A percentile compares a stretch with the other conserved stretches of the same genome.
These are phyloP conservation scores for Varanus salvator DNA, from an alignment of 2,113 vertebrate species.

Conservation along the genomic window DNA sequence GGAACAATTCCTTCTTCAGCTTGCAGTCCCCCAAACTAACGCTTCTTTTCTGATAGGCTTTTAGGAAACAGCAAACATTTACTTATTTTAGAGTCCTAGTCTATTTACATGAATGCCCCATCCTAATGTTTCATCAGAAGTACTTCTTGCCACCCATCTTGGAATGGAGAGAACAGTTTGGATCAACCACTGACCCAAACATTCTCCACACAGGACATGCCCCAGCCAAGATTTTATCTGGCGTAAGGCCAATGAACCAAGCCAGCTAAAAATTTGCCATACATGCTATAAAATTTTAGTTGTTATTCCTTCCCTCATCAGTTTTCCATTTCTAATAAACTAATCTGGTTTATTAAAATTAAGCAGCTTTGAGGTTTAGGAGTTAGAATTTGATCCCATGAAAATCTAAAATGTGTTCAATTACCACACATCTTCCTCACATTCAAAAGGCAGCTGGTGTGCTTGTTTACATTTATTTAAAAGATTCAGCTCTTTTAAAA, in stretches of 20 bases:
- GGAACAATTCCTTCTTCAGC: neutral
- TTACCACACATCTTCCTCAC: neutral
- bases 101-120: neutral
- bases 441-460: neutral
- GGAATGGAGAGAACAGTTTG: neutral
- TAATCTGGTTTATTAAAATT: neutral
- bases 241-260: neutral
- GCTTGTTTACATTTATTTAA: constrained; percentile 1
- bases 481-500: neutral
- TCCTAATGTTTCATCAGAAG: neutral
- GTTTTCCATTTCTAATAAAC: neutral
- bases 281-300: neutral
- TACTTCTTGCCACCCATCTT: neutral
- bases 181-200: too few species aligned
- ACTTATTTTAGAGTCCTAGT: neutral
- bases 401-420: constrained; percentile 1
- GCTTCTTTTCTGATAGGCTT: too few species aligned
- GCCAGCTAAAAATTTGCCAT: neutral
- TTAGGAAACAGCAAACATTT: neutral
- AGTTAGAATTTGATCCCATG: neutral
- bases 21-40: neutral
- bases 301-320: neutral
- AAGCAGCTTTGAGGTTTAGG: neutral
- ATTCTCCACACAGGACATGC: neutral
- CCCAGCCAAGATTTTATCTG: neutral